A percentile compares a stretch with the other conserved stretches of the same genome.
Evolutionary conservation across 2,888 invertebrate genomes (phyloP).

Genomic region (Cyaniris semiargus): DNA sequence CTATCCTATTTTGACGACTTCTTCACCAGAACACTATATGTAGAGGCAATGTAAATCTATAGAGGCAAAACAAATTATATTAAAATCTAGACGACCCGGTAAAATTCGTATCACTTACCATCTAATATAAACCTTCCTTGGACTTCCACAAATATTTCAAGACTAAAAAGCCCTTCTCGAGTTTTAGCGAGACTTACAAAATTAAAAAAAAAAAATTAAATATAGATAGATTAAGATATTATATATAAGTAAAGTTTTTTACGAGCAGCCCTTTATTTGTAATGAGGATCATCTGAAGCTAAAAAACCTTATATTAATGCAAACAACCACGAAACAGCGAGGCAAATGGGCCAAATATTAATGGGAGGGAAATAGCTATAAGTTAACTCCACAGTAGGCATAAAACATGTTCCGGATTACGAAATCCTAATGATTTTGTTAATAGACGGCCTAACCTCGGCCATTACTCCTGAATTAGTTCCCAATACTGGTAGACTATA

Average conservation of each 20-base stretch:
- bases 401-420: slow-evolving; percentile 24
- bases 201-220: too few relatives aligned
- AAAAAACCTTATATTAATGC: not conserved
- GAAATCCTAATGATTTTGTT: slow-evolving; percentile 28
- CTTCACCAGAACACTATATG: not conserved
- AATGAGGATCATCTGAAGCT: not conserved
- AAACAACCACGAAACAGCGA: not conserved
- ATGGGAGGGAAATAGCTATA: not conserved
- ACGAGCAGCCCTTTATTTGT: not conserved
- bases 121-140: too few relatives aligned
- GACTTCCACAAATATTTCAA: too few relatives aligned
- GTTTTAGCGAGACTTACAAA: too few relatives aligned
- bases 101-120: too few relatives aligned
- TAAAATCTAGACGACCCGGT: too few relatives aligned
- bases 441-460: not conserved
- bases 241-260: too few relatives aligned
- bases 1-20: not conserved
- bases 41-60: not conserved
- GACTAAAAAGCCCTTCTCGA: too few relatives aligned
- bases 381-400: slow-evolving; percentile 12
- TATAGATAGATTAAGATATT: too few relatives aligned
- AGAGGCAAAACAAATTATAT: too few relatives aligned
- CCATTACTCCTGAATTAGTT: slow-evolving; percentile 11
- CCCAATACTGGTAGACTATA: not conserved
- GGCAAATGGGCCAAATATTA: slow-evolving; percentile 1